Evolutionary conservation across 2,888 invertebrate genomes (phyloP).

Genomic region (Elysia crispata): DNA sequence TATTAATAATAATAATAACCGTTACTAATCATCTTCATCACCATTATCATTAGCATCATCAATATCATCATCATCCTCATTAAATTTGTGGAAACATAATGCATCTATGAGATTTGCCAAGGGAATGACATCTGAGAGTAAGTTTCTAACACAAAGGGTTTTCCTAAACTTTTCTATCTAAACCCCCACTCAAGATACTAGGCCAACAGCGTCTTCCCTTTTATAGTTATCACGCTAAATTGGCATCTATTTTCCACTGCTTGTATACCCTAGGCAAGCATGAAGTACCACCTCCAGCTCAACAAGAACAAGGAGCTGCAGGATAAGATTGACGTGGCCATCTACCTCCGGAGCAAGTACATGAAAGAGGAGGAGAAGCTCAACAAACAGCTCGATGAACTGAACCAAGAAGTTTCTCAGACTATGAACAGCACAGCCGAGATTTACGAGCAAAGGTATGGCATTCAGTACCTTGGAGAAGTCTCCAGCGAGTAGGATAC

Average conservation of each 20-base stretch:
- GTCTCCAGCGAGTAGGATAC: no score
- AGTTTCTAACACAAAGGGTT: no score
- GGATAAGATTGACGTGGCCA: constrained; percentile 42
- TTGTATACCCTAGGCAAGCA: constrained; percentile 20
- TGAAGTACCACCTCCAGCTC: constrained; percentile 41
- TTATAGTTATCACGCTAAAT: neutral
- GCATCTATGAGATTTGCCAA: no score
- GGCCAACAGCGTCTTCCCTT: neutral
- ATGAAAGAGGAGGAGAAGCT: constrained; percentile 35
- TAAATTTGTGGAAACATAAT: no score
- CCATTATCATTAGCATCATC: no score
- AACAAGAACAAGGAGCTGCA: constrained; percentile 41
- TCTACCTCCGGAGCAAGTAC: constrained; percentile 37
- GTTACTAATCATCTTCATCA: no score
- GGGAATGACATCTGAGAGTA: no score
- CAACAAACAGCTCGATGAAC: constrained; percentile 10
- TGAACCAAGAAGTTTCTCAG: constrained; percentile 17
- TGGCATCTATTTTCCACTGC: neutral
- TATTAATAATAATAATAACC: no score
- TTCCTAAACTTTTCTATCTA: neutral
- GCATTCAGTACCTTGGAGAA: no score
- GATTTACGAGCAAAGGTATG: constrained; percentile 42
- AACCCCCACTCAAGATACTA: neutral
- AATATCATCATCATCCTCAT: no score
- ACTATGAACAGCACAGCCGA: constrained; percentile 26